phyloP scores from a whole-genome alignment of 2,888 invertebrate species.

The Danaus chrysippus region DNA sequence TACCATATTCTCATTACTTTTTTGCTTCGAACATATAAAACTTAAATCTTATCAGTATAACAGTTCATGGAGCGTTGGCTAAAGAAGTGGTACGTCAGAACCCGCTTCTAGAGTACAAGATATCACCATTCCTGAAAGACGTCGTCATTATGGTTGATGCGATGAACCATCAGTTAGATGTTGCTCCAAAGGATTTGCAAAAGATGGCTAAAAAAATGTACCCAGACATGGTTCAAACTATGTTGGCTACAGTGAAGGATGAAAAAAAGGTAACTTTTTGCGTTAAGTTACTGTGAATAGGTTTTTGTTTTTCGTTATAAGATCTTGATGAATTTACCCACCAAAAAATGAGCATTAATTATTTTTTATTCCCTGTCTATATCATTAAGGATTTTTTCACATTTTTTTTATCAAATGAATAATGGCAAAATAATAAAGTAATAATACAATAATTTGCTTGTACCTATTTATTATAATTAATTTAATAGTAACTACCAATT shows the following conservation, averaged over 20 bases:
- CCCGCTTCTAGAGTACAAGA: slow-evolving; percentile 59
- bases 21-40: not conserved
- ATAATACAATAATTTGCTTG: no score
- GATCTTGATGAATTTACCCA: no score
- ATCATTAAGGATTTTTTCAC: no score
- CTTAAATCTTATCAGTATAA: slow-evolving; percentile 47
- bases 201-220: slow-evolving; percentile 48
- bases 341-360: no score
- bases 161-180: slow-evolving; percentile 52
- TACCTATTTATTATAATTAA: no score
- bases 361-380: no score
- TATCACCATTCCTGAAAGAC: slow-evolving; percentile 56
- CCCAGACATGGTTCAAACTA: slow-evolving; percentile 45
- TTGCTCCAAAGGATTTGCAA: slow-evolving; percentile 41
- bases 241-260: slow-evolving; percentile 56
- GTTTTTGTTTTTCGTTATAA: not conserved
- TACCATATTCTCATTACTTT: not conserved
- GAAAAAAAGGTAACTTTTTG: slow-evolving; percentile 57
- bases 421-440: no score
- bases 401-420: no score
- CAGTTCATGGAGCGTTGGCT: slow-evolving; percentile 67
- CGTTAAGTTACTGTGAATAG: not conserved
- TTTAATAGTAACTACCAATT: no score
- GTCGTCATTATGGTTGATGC: slow-evolving; percentile 50
- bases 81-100: slow-evolving; percentile 70